Conservation (phyloP, 1,140 invertebrate species). For the Holcopasites calliopsidis region DNA sequence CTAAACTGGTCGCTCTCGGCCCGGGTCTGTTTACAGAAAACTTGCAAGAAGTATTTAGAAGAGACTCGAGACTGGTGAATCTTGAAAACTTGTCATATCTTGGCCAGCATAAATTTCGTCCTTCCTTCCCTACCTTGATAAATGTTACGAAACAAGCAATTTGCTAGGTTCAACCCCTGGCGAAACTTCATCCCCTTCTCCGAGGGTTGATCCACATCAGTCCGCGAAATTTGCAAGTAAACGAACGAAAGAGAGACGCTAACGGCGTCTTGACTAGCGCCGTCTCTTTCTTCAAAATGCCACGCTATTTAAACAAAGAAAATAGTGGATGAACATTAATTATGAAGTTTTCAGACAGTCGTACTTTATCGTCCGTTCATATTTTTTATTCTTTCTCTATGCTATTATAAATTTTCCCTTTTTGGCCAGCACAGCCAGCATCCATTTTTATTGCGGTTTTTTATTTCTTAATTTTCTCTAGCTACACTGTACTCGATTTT, state of each 20-base stretch:
- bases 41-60: not conserved
- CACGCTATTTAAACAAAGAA: too few species aligned
- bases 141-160: constrained; percentile 45
- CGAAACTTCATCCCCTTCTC: constrained; percentile 23
- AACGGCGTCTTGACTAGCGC: constrained; percentile 35
- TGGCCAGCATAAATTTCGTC: constrained; percentile 27
- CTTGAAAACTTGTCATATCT: constrained; percentile 41
- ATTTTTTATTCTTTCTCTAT: constrained; percentile 29
- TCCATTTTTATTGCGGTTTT: not conserved
- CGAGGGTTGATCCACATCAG: too few species aligned
- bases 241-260: constrained; percentile 47
- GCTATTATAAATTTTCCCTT: not conserved
- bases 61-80: not conserved
- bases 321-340: too few species aligned
- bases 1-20: constrained; percentile 3
- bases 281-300: not conserved
- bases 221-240: constrained; percentile 61
- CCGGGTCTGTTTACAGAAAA: constrained; percentile 18
- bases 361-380: constrained; percentile 28
- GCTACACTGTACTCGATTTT: not conserved
- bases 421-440: not conserved
- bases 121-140: not conserved
- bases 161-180: constrained; percentile 24
- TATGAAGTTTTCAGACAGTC: constrained; percentile 71
- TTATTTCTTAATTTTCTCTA: not conserved